These are phyloP conservation scores for Tachyglossus aculeatus DNA, from an alignment of 2,797 vertebrate genomes.

Conservation along the genomic window DNA sequence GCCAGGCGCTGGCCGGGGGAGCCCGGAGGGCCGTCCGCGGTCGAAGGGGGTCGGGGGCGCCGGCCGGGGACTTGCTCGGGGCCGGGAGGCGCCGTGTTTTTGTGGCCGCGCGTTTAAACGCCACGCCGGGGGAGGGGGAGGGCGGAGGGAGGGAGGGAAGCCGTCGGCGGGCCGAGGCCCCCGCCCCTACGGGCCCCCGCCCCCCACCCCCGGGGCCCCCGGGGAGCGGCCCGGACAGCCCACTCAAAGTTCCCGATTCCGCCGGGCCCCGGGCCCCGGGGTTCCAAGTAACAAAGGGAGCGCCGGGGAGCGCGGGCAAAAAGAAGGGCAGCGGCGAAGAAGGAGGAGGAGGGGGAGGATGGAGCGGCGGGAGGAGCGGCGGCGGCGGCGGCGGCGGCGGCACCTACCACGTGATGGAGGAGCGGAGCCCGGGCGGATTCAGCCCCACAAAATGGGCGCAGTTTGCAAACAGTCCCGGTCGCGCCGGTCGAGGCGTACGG, in stretches of 20 bases:
- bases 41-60: slow-evolving; percentile 53
- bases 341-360: slow-evolving; percentile 62
- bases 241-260: slow-evolving; percentile 66
- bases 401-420: slow-evolving; percentile 96
- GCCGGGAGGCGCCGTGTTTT: slow-evolving; percentile 31
- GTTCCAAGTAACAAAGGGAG: slow-evolving; percentile 85
- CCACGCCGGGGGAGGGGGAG: slow-evolving; percentile 59
- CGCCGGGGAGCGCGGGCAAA: slow-evolving; percentile 55
- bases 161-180: slow-evolving; percentile 54
- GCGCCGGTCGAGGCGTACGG: slow-evolving; percentile 54
- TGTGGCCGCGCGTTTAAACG: slow-evolving; percentile 58
- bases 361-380: slow-evolving; percentile 42
- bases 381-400: slow-evolving; percentile 70
- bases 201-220: slow-evolving; percentile 56
- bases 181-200: slow-evolving; percentile 45
- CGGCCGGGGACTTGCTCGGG: slow-evolving; percentile 45
- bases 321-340: slow-evolving; percentile 63
- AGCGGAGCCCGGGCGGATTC: slow-evolving; percentile 89
- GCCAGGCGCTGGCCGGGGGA: slow-evolving; percentile 33
- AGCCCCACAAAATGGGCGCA: slow-evolving; percentile 89
- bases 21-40: slow-evolving; percentile 46
- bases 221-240: slow-evolving; percentile 57
- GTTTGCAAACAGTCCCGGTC: slow-evolving; percentile 78
- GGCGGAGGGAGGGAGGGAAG: no score
- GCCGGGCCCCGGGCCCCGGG: slow-evolving; percentile 59